Evolutionary conservation across 2,888 invertebrate genomes (phyloP).

Genomic region (Camptogramma bilineatum): DNA sequence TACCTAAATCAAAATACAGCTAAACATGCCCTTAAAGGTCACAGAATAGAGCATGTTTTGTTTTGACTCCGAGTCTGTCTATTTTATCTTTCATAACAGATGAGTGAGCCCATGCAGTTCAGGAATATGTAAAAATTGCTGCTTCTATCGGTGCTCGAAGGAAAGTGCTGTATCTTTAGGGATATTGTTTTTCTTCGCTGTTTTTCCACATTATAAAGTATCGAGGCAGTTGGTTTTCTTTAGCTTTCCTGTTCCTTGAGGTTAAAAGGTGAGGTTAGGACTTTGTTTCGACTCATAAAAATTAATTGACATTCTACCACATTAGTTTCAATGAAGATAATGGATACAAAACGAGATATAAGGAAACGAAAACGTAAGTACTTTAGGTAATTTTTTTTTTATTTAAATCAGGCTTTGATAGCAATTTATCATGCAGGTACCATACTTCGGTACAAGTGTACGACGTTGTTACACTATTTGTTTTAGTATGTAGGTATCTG

Average conservation of each 20-base stretch:
- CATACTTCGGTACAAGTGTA: constrained; percentile 4
- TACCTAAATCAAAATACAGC: constrained; percentile 4
- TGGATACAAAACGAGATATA: no score
- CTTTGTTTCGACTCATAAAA: background rate
- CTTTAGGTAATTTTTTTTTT: no score
- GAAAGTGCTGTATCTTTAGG: constrained; percentile 49
- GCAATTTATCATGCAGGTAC: no score
- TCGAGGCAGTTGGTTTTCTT: constrained; percentile 31
- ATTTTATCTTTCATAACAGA: constrained; percentile 75
- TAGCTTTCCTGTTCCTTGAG: constrained; percentile 23
- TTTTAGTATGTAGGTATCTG: constrained; percentile 40
- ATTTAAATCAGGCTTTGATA: no score
- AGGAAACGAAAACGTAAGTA: no score
- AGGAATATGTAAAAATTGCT: constrained; percentile 60
- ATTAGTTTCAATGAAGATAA: no score
- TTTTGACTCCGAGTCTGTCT: constrained; percentile 38
- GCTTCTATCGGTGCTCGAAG: constrained; percentile 49
- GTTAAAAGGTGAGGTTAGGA: background rate
- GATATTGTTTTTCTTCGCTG: constrained; percentile 55
- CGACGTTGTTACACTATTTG: constrained; percentile 36
- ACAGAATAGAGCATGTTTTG: constrained; percentile 44
- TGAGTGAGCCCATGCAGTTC: constrained; percentile 66
- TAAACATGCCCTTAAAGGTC: background rate
- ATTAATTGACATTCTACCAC: no score
- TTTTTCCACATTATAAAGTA: constrained; percentile 57